Base-by-base conservation (phyloP, 2,797 vertebrate species). In the Diplodus sargus region DNA sequence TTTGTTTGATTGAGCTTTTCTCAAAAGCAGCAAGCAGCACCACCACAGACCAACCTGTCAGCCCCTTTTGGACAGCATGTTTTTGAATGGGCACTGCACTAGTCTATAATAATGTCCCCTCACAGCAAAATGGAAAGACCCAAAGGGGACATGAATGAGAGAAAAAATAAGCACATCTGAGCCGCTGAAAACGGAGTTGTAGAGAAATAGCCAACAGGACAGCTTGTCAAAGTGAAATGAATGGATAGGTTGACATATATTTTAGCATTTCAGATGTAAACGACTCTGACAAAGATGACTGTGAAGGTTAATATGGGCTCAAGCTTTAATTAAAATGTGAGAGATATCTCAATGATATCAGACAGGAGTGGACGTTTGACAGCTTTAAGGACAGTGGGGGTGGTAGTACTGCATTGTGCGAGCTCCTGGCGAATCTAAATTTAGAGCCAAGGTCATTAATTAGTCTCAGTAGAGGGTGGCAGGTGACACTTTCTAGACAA, bases 371-470 rank as follows among this genome's bases (percentile, higher is more conserved):
- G 13, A 59, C 12, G 9, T 56, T 13, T 34, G n/a, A 64, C 1
- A 5, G 18, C n/a, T 70, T 34, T 30, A 10, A 18, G 25, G 45
- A 8, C 57, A 64, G 20, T 2, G 17, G 4, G 30, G 58, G 28
- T 5, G 16, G 48, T 8, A 43, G 43, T 16, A 23, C 42, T 16
- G 34, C 47, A 57, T 48, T 51, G 17, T 18, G 12, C 43, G 62
- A 76, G 62, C 56, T 70, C 34, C 42, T 14, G n/a, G 68, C 13
- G 25, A 54, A 47, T 67, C 65, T 79, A 83, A 76, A 74, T 64
- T 63, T 69, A 79, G 81, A 84, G 9, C 3, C 28, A 58, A 28
- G 28, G 48, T 42, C 58, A 45, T 58, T 81, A 60, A 76, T 78
- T 59, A 72, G 42, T 61, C 39, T 69, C 14, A 54, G 61, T 0